Conservation (phyloP, 2,113 vertebrate species). For the Bujurquina vittata region DNA sequence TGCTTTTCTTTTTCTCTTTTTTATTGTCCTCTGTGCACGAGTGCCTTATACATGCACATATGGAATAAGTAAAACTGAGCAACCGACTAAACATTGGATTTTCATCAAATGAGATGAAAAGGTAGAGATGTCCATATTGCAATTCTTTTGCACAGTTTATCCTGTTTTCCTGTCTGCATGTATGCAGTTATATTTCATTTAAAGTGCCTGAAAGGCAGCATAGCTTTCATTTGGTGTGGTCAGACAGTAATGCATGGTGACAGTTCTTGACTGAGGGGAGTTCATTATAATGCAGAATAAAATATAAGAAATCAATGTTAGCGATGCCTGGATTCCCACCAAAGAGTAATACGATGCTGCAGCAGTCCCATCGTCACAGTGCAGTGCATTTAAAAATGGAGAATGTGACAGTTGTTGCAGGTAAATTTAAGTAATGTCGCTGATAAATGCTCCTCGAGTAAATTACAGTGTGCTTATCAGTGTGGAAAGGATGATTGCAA, state of each 20-base stretch:
- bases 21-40: constrained; percentile 13
- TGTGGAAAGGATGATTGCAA: constrained; percentile 25
- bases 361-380: constrained; percentile 7
- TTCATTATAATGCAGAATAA: constrained; percentile 59
- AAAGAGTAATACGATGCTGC: constrained; percentile 10
- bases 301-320: constrained; percentile 61
- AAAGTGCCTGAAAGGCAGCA: constrained; percentile 39
- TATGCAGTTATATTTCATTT: constrained; percentile 36
- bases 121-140: not conserved
- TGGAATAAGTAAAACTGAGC: not conserved
- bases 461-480: constrained; percentile 54
- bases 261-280: constrained; percentile 53
- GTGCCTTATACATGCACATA: not conserved
- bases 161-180: constrained; percentile 31
- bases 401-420: constrained; percentile 46
- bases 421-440: constrained; percentile 36
- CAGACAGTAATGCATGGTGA: constrained; percentile 50
- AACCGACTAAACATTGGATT: not conserved
- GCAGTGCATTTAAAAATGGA: constrained; percentile 46
- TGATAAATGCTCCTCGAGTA: constrained; percentile 32
- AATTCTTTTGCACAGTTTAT: constrained; percentile 14
- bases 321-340: constrained; percentile 42
- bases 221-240: constrained; percentile 33
- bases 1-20: constrained; percentile 7
- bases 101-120: constrained; percentile 22